Evolutionary conservation across 2,888 invertebrate genomes (phyloP).

Genomic region (Sarcophaga caerulescens): DNA sequence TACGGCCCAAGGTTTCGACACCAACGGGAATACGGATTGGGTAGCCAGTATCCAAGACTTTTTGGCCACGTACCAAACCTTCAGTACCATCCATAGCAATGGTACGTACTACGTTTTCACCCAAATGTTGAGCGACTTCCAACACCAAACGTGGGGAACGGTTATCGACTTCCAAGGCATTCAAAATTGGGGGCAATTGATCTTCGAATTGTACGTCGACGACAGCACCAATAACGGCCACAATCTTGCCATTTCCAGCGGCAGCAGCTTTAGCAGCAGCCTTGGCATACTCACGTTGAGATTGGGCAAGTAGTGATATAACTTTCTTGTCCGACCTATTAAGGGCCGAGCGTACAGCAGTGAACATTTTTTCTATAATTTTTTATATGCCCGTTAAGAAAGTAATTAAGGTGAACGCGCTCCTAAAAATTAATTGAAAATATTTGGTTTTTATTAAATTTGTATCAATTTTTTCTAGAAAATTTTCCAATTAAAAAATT

Average conservation of each 20-base stretch:
- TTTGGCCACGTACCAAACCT: slow-evolving; percentile 92
- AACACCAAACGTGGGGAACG: slow-evolving; percentile 89
- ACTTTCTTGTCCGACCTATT: slow-evolving; percentile 73
- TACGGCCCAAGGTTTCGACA: slow-evolving; percentile 92
- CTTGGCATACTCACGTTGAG: slow-evolving; percentile 73
- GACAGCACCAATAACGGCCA: slow-evolving; percentile 97
- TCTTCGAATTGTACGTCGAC: slow-evolving; percentile 98
- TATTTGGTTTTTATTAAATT: slow-evolving; percentile 47
- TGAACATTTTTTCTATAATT: slow-evolving; percentile 70
- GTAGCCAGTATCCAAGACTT: slow-evolving; percentile 89
- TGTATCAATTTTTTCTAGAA: slow-evolving; percentile 58
- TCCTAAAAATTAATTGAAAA: slow-evolving; percentile 55
- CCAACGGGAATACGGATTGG: slow-evolving; percentile 96
- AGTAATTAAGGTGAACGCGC: slow-evolving; percentile 63
- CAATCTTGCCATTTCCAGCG: slow-evolving; percentile 82
- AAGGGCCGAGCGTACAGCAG: slow-evolving; percentile 72
- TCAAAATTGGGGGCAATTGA: slow-evolving; percentile 93
- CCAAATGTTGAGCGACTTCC: slow-evolving; percentile 91
- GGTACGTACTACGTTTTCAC: slow-evolving; percentile 92
- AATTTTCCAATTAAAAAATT: slow-evolving; percentile 49
- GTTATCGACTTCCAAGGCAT: slow-evolving; percentile 94
- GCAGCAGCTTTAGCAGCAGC: slow-evolving; percentile 72
- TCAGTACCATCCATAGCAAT: slow-evolving; percentile 97
- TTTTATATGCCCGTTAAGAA: slow-evolving; percentile 61
- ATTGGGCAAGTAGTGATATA: slow-evolving; percentile 73